Evolutionary conservation across 2,797 vertebrate genomes (phyloP).

Genomic region (Lates japonicus): DNA sequence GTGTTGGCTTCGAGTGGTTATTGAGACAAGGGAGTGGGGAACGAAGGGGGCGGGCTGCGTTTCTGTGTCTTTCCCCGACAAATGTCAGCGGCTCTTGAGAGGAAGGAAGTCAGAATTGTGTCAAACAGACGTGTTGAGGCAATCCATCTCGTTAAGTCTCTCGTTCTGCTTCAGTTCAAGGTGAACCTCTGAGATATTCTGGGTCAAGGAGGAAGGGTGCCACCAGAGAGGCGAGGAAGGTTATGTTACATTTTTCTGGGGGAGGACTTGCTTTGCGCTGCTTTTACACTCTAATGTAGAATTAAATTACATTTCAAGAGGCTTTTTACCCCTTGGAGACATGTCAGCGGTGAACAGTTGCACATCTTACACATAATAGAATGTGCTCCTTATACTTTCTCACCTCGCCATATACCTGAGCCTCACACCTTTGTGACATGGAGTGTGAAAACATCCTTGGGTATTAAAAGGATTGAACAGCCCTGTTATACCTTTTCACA

Average conservation of each 20-base stretch:
- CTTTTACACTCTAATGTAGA: conserved; percentile 26
- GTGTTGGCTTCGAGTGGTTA: conserved; percentile 60
- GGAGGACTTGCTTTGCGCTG: conserved; percentile 15
- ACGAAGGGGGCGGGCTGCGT: conserved; percentile 45
- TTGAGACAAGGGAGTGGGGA: conserved; percentile 52
- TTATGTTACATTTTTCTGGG: conserved; percentile 12
- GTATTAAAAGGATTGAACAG: background rate
- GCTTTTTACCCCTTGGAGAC: conserved; percentile 28
- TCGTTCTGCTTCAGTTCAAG: conserved; percentile 42
- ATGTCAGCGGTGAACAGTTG: conserved; percentile 17
- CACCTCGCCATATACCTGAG: conserved; percentile 36
- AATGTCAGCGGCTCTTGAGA: conserved; percentile 58
- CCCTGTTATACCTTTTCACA: conserved; percentile 11
- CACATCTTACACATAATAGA: conserved; percentile 7
- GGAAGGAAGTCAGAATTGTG: conserved; percentile 62
- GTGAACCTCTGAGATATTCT: conserved; percentile 56
- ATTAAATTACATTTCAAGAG: conserved; percentile 50
- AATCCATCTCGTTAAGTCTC: conserved; percentile 48
- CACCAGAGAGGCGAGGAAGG: conserved; percentile 31
- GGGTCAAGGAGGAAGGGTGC: conserved; percentile 61
- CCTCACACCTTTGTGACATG: conserved; percentile 2
- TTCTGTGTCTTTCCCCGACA: conserved; percentile 42
- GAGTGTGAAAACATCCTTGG: conserved; percentile 24
- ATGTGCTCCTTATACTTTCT: conserved; percentile 10
- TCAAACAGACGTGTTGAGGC: conserved; percentile 39